These are phyloP conservation scores for Saccopteryx leptura DNA, from an alignment of 2,113 vertebrate genomes.

Conservation along the genomic window DNA sequence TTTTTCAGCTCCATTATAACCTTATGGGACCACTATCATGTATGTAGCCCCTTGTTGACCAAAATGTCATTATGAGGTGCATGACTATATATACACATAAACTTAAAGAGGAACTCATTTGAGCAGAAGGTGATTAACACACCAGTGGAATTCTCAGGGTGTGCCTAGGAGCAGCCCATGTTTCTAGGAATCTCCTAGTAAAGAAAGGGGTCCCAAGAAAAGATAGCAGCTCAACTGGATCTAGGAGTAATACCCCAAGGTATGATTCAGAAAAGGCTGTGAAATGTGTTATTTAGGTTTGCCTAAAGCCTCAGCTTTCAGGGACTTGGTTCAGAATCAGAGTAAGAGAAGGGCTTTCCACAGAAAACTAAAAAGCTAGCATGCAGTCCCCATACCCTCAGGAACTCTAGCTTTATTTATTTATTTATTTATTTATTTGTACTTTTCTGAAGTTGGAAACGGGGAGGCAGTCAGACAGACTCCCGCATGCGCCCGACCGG, in stretches of 20 bases:
- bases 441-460: no score
- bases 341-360: conserved; percentile 1
- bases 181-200: background rate
- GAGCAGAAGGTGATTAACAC: conserved; percentile 36
- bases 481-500: no score
- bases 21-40: background rate
- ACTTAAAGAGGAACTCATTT: background rate
- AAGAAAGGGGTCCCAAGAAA: conserved; percentile 28
- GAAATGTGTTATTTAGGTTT: conserved; percentile 1
- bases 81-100: background rate
- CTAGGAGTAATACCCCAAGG: background rate
- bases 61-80: background rate
- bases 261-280: conserved; percentile 42
- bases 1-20: background rate
- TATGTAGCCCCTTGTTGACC: background rate
- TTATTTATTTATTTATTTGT: background rate
- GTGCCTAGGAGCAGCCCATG: background rate
- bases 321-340: conserved; percentile 4
- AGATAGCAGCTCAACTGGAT: conserved; percentile 7
- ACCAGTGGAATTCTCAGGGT: background rate
- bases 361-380: conserved; percentile 48
- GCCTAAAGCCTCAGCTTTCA: conserved; percentile 17
- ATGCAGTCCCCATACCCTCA: background rate
- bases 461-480: no score
- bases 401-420: background rate